phyloP scores from a whole-genome alignment of 1,140 invertebrate genomes.

The Lamellibrachia luymesi region DNA sequence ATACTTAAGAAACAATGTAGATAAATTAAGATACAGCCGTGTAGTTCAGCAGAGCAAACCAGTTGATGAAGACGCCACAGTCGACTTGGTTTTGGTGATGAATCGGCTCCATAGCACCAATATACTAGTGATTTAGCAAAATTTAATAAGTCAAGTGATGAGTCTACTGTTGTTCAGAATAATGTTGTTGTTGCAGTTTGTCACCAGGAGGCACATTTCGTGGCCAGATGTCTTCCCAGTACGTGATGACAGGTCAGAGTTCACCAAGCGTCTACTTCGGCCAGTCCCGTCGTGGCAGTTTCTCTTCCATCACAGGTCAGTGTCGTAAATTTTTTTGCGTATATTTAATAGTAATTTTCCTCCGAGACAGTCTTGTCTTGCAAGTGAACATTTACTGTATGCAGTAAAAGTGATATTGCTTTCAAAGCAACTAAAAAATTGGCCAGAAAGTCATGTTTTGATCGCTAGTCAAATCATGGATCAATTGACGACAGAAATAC shows the following conservation, averaged over 20 bases:
- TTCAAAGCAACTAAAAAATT: background rate
- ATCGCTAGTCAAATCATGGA: no score
- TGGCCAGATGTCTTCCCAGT: background rate
- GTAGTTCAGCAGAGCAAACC: no score
- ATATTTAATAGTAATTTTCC: background rate
- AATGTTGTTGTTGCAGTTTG: background rate
- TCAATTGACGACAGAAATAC: no score
- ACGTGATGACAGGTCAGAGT: constrained; percentile 51
- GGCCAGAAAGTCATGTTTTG: background rate
- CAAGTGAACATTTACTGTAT: no score
- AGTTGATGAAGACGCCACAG: no score
- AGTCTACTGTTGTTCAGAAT: no score
- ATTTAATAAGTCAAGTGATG: no score
- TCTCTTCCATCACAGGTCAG: constrained; percentile 49
- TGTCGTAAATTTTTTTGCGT: background rate
- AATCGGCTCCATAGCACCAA: background rate
- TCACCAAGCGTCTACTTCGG: constrained; percentile 69
- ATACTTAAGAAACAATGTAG: background rate
- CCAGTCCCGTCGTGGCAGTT: constrained; percentile 70
- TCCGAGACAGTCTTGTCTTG: background rate
- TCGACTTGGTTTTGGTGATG: background rate
- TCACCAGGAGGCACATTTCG: background rate
- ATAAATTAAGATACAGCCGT: no score
- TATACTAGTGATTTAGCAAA: background rate
- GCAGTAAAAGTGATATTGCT: background rate